Evolutionary conservation across 2,888 invertebrate genomes (phyloP), one percentile per base, ranked within the genome.

Genomic region (Schizotus pectinicornis): DNA sequence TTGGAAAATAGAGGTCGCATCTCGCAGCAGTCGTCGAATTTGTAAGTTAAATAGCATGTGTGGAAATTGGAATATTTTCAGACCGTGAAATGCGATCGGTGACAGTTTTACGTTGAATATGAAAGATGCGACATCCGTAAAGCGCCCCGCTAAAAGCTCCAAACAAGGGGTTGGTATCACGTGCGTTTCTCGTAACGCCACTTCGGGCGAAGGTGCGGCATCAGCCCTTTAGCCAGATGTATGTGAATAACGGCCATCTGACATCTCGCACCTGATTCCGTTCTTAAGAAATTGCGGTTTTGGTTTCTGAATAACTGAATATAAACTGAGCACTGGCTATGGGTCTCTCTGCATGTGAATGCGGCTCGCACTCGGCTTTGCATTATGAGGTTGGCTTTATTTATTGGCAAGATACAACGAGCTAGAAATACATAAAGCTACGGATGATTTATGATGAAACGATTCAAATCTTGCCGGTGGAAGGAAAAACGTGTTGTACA

Each of bases 11-110:
- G 58, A 52, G 60, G 62, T 59, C 58, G 61, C 65, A 67, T 67
- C 65, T 67, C 59, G 61, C 62, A 51, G 46, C 39, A 56, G 59
- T 59, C 58, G 46, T 59, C 2, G 5, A 22, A 63, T 64, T 63
- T 63, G 62, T 59, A 46, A 64, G 65, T 67, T 61, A 65, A 67
- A 67, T 67, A 64, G 56, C 59, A 65, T 60, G 60, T 62, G 59
- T 61, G 59, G 59, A 65, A 61, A 65, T 64, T 65, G 61, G 63
- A 65, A 63, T 63, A 63, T 68, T 67, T 63, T 62, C 59, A 51
- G 48, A 34, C 35, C 14, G 33, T 46, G 41, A 41, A 41, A 50
- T 47, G 39, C 22, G 31, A 55, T 55, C 49, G 56, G 33, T 42
- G 56, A 56, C 56, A 50, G 48, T 56, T 56, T 56, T 41, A 56